Percentiles rank a stretch among this genome's conserved stretches.
These are phyloP conservation scores for Melikaiella ostensackeni DNA, from an alignment of 2,888 invertebrate species.

Conservation along the genomic window DNA sequence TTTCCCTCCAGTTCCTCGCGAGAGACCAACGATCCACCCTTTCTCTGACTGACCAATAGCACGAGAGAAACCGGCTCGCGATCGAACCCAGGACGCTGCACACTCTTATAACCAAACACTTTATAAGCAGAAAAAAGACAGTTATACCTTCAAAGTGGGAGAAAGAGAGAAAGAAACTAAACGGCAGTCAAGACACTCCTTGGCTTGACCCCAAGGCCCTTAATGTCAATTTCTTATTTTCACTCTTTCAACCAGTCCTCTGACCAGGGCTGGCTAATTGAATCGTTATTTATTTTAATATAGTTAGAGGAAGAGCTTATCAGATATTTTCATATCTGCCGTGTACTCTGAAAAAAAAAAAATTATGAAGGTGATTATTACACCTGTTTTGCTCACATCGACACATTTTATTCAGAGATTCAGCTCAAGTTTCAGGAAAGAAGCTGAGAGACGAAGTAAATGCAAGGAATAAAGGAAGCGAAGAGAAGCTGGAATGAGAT, in stretches of 20 bases:
- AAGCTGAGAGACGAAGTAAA: slow-evolving; percentile 44
- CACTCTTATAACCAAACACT: slow-evolving; percentile 46
- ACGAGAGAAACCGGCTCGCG: slow-evolving; percentile 54
- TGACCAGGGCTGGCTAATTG: not conserved
- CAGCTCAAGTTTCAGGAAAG: slow-evolving; percentile 45
- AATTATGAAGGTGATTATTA: slow-evolving; percentile 43
- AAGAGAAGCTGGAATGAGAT: slow-evolving; percentile 39
- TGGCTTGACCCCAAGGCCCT: slow-evolving; percentile 68
- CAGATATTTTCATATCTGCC: not conserved
- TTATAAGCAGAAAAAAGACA: slow-evolving; percentile 10
- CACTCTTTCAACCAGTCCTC: slow-evolving; percentile 56
- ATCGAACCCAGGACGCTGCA: slow-evolving; percentile 49
- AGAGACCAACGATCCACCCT: slow-evolving; percentile 49
- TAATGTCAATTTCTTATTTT: slow-evolving; percentile 69
- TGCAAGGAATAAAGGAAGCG: slow-evolving; percentile 38
- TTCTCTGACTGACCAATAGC: slow-evolving; percentile 75
- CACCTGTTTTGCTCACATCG: slow-evolving; percentile 38
- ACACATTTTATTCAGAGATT: slow-evolving; percentile 19
- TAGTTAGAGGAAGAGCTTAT: not conserved
- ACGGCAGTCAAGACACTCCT: slow-evolving; percentile 78
- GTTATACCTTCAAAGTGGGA: not conserved
- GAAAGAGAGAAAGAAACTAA: slow-evolving; percentile 45
- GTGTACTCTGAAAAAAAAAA: not conserved
- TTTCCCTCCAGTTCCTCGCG: slow-evolving; percentile 40
- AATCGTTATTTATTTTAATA: not conserved